phyloP scores from a whole-genome alignment of 2,888 invertebrate genomes.

The Sesia apiformis region DNA sequence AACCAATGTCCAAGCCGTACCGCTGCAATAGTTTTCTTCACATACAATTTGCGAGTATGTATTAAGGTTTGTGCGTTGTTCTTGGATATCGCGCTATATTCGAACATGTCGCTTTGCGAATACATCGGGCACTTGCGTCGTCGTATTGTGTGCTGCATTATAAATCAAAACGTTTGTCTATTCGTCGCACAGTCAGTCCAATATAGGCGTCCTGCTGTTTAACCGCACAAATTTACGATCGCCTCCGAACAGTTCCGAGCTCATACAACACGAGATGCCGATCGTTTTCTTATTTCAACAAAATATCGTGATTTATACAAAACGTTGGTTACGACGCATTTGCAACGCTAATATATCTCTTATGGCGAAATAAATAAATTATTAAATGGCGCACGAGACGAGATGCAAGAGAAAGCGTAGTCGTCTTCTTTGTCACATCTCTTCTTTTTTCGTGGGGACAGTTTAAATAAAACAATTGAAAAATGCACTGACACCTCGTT shows the following conservation, averaged over 20 bases:
- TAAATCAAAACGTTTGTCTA: constrained; percentile 65
- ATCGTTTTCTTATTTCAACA: constrained; percentile 67
- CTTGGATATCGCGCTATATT: neutral
- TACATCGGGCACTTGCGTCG: neutral
- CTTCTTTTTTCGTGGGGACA: too few relatives aligned
- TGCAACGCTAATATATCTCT: constrained; percentile 19
- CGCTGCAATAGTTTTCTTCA: too few relatives aligned
- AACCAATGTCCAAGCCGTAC: too few relatives aligned
- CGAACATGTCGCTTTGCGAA: neutral
- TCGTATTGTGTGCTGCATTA: constrained; percentile 7
- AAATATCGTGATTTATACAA: constrained; percentile 69
- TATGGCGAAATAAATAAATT: constrained; percentile 21
- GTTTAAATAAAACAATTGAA: too few relatives aligned
- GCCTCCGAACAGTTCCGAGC: constrained; percentile 48
- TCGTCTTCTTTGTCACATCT: neutral
- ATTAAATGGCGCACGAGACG: constrained; percentile 13
- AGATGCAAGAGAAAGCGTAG: constrained; percentile 1
- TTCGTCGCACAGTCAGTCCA: constrained; percentile 48
- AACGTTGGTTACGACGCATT: constrained; percentile 17
- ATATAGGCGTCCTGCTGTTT: constrained; percentile 62
- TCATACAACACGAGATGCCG: constrained; percentile 51
- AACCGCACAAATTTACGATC: constrained; percentile 70
- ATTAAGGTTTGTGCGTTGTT: too few relatives aligned
- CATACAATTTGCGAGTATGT: too few relatives aligned
- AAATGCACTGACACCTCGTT: too few relatives aligned